These are phyloP conservation scores for Glareola pratincola DNA, from an alignment of 2,113 vertebrate genomes.

Conservation along the genomic window DNA sequence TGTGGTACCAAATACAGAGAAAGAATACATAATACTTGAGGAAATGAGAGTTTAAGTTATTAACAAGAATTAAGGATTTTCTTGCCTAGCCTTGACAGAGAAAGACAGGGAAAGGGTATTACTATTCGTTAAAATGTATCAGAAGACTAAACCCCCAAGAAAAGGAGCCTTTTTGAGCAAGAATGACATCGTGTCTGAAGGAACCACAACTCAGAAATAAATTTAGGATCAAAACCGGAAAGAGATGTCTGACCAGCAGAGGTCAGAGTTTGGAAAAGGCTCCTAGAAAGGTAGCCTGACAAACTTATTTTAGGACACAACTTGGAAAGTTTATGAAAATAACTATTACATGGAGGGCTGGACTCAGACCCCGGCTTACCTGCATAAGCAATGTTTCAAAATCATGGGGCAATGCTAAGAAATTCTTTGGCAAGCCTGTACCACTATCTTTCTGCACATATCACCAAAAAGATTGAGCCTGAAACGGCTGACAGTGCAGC, in stretches of 20 bases:
- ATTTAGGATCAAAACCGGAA: neutral
- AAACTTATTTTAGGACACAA: neutral
- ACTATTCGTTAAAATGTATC: neutral
- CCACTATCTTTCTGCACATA: neutral
- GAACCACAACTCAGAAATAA: neutral
- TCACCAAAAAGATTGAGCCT: neutral
- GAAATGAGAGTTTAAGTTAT: neutral
- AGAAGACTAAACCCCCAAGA: neutral
- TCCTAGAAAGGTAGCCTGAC: neutral
- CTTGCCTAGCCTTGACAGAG: neutral
- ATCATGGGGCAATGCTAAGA: neutral
- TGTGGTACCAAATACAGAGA: neutral
- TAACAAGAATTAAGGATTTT: neutral
- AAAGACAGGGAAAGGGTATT: neutral
- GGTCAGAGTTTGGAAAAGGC: neutral
- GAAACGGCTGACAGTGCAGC: neutral
- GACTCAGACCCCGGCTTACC: neutral
- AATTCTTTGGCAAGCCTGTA: neutral
- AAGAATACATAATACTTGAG: neutral
- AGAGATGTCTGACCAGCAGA: conserved; percentile 5
- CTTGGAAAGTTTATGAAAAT: neutral
- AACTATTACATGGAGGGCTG: neutral
- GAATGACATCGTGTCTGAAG: neutral
- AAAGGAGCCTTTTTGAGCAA: neutral
- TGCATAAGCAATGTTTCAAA: neutral